phyloP scores from a whole-genome alignment of 2,888 invertebrate species.

The Eilema sororculum region DNA sequence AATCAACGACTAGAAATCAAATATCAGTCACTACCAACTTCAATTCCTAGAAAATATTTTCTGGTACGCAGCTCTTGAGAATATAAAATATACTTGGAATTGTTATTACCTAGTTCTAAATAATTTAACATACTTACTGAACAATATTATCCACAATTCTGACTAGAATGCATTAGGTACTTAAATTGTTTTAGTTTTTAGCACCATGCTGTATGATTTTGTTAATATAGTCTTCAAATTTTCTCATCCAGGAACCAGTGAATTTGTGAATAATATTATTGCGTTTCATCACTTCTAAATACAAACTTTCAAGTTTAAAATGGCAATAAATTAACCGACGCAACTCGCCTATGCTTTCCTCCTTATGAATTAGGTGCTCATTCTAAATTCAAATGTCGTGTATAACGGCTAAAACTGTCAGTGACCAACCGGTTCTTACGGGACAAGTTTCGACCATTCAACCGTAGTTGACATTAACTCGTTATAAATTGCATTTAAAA shows the following conservation, averaged over 20 bases:
- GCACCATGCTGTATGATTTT: too few relatives aligned
- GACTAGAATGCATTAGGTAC: background rate
- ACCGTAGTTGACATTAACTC: constrained; percentile 65
- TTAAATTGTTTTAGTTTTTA: background rate
- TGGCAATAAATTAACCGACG: background rate
- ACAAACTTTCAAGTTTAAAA: background rate
- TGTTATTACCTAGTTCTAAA: background rate
- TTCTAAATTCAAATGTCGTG: constrained; percentile 71
- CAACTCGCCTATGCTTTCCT: constrained; percentile 50
- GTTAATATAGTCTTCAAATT: background rate
- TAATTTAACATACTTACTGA: background rate
- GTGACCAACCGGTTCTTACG: constrained; percentile 69
- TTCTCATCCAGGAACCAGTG: too few relatives aligned
- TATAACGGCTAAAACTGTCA: constrained; percentile 75
- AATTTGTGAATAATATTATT: too few relatives aligned
- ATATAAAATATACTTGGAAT: background rate
- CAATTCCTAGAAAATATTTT: constrained; percentile 8
- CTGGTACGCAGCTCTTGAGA: background rate
- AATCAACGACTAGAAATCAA: constrained; percentile 10
- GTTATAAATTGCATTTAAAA: constrained; percentile 62
- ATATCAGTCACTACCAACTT: constrained; percentile 8
- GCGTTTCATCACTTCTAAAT: too few relatives aligned
- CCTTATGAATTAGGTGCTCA: constrained; percentile 57
- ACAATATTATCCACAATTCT: background rate
- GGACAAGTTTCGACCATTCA: constrained; percentile 68